Conservation (phyloP, 2,797 vertebrate species). For the Pogonophryne albipinna region DNA sequence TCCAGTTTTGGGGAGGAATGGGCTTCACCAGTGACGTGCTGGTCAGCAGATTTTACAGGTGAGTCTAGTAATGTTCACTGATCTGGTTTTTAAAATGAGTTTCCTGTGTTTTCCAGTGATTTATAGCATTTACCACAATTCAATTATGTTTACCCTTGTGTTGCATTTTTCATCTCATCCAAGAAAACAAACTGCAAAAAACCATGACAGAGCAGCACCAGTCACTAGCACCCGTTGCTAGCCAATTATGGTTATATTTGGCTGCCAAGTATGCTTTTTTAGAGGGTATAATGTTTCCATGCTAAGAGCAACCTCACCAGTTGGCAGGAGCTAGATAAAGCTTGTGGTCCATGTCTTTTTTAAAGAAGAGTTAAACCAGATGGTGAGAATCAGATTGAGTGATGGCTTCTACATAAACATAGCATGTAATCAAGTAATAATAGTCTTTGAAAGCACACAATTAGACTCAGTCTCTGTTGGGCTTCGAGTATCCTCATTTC, state of each 20-base stretch:
- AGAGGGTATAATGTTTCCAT: conserved; percentile 17
- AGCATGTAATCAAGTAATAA: conserved; percentile 8
- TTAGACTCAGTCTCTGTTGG: neutral
- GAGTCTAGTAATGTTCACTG: conserved; percentile 39
- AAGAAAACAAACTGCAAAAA: neutral
- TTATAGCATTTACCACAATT: neutral
- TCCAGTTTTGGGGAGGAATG: conserved; percentile 95
- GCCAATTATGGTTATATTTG: conserved; percentile 14
- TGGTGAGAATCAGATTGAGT: conserved; percentile 9
- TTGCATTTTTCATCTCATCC: neutral
- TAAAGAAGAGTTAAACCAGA: neutral
- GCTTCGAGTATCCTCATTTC: neutral
- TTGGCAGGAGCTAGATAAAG: neutral
- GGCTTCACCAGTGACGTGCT: conserved; percentile 90
- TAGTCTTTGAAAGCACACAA: neutral
- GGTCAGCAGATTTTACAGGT: conserved; percentile 93
- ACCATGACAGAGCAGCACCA: neutral
- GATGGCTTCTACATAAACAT: neutral
- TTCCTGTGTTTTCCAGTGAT: neutral
- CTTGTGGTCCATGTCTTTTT: neutral
- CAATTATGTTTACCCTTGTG: neutral
- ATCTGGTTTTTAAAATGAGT: neutral
- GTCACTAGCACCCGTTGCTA: neutral
- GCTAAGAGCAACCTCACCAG: conserved; percentile 7
- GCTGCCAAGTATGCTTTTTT: neutral